Conservation (phyloP, 1,140 invertebrate genomes). For the Chironomus tepperi region DNA sequence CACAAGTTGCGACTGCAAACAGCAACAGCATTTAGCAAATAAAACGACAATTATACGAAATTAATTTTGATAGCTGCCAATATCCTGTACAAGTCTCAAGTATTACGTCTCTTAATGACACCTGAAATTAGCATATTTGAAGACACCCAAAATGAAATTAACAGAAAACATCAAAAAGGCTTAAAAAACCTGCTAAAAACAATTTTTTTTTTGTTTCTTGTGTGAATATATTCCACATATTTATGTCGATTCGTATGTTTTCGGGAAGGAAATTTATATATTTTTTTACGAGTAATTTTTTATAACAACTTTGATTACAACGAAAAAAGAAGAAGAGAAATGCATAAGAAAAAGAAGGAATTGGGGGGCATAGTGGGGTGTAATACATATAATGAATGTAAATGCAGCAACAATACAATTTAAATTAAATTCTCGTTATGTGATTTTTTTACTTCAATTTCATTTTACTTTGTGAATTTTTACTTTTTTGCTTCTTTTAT, state of each 20-base stretch:
- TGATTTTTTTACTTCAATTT: constrained; percentile 22
- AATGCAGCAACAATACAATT: constrained; percentile 19
- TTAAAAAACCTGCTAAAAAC: background rate
- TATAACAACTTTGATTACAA: constrained; percentile 23
- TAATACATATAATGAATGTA: constrained; percentile 8
- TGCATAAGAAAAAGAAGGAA: background rate
- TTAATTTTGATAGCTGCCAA: no score
- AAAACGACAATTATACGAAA: no score
- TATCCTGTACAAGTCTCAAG: no score
- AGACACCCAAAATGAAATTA: no score
- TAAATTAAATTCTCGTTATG: constrained; percentile 24
- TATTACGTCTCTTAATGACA: no score
- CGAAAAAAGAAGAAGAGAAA: background rate
- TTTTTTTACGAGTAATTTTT: constrained; percentile 19
- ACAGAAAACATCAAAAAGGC: no score
- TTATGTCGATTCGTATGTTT: background rate
- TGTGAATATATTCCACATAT: background rate
- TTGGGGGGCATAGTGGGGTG: no score
- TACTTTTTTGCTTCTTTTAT: background rate
- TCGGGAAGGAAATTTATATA: constrained; percentile 18
- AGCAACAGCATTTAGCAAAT: no score
- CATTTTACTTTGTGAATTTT: background rate
- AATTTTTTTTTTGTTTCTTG: background rate
- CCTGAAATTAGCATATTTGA: no score
- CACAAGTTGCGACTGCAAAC: no score